Evolutionary conservation across 2,888 invertebrate species (phyloP).

Genomic region (Smittia sp.): DNA sequence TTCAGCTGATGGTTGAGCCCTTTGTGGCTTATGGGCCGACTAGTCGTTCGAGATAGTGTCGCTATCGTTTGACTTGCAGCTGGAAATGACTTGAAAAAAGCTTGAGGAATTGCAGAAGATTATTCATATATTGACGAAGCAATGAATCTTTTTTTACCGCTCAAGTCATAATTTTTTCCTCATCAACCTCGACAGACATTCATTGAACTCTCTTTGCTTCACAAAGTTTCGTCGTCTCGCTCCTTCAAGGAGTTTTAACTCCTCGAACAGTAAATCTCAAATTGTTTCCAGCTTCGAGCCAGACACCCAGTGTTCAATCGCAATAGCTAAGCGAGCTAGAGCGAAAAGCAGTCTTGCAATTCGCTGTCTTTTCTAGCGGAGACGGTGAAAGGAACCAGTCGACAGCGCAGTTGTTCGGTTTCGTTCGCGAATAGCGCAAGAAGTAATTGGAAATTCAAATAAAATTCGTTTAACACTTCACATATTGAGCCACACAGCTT

Average conservation of each 20-base stretch:
- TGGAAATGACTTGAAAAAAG: no score
- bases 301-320: not conserved
- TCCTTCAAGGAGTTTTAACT: not conserved
- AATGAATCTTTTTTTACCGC: no score
- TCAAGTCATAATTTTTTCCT: not conserved
- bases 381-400: slow-evolving; percentile 27
- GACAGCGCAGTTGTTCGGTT: slow-evolving; percentile 10
- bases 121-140: no score
- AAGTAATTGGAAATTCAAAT: slow-evolving; percentile 19
- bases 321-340: not conserved
- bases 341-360: not conserved
- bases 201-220: not conserved
- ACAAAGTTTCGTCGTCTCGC: not conserved
- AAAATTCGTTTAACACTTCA: slow-evolving; percentile 20
- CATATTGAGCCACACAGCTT: not conserved
- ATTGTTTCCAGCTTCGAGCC: not conserved
- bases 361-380: not conserved
- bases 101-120: no score
- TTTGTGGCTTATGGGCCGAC: no score
- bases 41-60: no score
- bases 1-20: not conserved
- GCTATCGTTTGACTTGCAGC: no score
- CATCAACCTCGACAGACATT: not conserved
- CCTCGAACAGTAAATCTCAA: slow-evolving; percentile 15
- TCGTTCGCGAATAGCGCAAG: not conserved